Base-by-base conservation (phyloP, 2,888 invertebrate species). In the Acronicta psi region DNA sequence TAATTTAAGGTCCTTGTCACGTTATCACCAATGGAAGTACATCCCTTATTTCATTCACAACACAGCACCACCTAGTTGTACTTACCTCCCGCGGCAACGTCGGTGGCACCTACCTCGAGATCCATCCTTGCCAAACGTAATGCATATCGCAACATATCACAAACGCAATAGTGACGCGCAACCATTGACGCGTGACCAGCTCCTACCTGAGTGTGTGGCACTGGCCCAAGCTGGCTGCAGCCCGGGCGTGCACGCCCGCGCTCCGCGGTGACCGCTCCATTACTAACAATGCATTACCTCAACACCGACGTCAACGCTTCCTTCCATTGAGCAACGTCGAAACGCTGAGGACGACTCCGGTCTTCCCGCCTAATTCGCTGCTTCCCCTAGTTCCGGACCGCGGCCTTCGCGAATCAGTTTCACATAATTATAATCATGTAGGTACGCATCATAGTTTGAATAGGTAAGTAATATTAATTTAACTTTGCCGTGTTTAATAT, bases 241-340 rank as follows among this genome's bases (percentile, higher is more conserved):
- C 38, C 54, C 52, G 51, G 55, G 56, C 47, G 61, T 58, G 61
- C 74, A 70, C 73, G 68, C 53, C 67, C 72, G 76, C 72, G 40
- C 63, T 62, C 52, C 65, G 69, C 75, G 51, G 59, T 68, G 59
- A 60, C 53, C 69, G 60, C 61, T 73, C 51, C 69, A 70, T 70
- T 65, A 75, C 77, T 74, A 65, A 45, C 50, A 47, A 34, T 18
- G 43, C 59, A 13, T 62, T 51, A 68, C 63, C 62, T 60, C 70
- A 63, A 58, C 64, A 29, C 43, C 64, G 59, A 31, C 67, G 63
- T 59, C 63, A 41, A 69, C 43, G 55, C 80, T 82, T 86, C 86
- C 86, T 85, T 69, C 79, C 85, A 84, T 86, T 87, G 81, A 82
- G 81, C 77, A 83, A 84, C 74, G 42, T 18, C 31, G 57, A 54